A percentile compares a stretch with the other conserved stretches of the same genome.
These are phyloP conservation scores for Ylistrum balloti DNA, from an alignment of 1,140 invertebrate genomes.

Conservation along the genomic window DNA sequence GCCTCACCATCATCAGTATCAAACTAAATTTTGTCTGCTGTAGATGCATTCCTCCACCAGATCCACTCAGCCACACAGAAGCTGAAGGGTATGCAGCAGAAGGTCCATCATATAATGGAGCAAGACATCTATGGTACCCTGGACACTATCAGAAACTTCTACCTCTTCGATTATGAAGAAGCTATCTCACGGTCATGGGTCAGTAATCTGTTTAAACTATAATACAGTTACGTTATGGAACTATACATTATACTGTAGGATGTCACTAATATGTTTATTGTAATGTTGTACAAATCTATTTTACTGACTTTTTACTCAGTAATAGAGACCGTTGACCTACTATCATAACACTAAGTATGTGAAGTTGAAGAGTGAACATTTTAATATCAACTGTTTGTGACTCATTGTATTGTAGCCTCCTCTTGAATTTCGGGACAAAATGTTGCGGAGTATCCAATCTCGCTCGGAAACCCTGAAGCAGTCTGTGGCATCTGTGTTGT, in stretches of 20 bases:
- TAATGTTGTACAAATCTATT: too few species aligned
- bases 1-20: too few species aligned
- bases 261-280: too few species aligned
- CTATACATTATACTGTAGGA: too few species aligned
- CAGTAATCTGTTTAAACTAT: constrained; percentile 48
- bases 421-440: constrained; percentile 73
- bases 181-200: constrained; percentile 81
- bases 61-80: constrained; percentile 78
- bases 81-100: constrained; percentile 73
- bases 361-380: too few species aligned
- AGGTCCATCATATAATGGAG: constrained; percentile 77
- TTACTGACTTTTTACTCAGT: too few species aligned
- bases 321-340: too few species aligned
- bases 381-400: background rate
- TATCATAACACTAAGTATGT: too few species aligned
- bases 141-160: constrained; percentile 77
- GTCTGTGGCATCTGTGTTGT: constrained; percentile 76
- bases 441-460: constrained; percentile 72
- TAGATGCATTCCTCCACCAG: constrained; percentile 81
- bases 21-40: constrained; percentile 45
- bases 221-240: background rate
- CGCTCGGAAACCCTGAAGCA: constrained; percentile 70
- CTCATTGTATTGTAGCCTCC: constrained; percentile 71
- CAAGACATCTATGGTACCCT: constrained; percentile 75
- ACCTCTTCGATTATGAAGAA: constrained; percentile 80